These are phyloP conservation scores for Eledona agricola DNA, from an alignment of 2,888 invertebrate genomes.

Conservation along the genomic window DNA sequence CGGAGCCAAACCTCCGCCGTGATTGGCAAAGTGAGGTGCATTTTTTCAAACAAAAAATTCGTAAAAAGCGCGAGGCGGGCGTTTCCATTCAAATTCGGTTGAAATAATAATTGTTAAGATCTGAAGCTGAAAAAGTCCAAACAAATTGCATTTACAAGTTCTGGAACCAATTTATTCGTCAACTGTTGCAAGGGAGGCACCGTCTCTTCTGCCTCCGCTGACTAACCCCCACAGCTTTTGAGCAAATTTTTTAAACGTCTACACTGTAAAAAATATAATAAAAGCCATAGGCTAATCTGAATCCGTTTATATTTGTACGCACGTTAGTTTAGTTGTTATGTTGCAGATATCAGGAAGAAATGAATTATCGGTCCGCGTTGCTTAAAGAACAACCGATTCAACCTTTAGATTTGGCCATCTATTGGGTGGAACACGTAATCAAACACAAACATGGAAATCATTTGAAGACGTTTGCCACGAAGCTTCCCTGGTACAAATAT, in stretches of 20 bases:
- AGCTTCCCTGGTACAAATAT: slow-evolving; percentile 47
- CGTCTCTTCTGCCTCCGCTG: background rate
- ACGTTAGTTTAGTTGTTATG: slow-evolving; percentile 2
- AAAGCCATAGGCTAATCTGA: too few species aligned
- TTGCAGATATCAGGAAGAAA: slow-evolving; percentile 43
- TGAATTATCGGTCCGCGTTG: slow-evolving; percentile 40
- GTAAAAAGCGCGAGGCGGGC: too few species aligned
- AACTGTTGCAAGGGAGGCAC: background rate
- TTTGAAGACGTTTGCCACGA: slow-evolving; percentile 43
- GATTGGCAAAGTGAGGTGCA: too few species aligned
- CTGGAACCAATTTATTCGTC: background rate
- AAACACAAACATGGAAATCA: slow-evolving; percentile 47
- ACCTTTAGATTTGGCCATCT: slow-evolving; percentile 50
- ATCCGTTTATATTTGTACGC: too few species aligned
- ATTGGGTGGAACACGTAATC: slow-evolving; percentile 51
- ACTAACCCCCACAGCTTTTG: background rate
- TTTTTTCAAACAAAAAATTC: too few species aligned
- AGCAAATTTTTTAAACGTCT: too few species aligned
- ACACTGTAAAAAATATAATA: too few species aligned
- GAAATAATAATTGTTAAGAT: too few species aligned
- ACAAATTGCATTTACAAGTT: too few species aligned
- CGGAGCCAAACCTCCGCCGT: too few species aligned
- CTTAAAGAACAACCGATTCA: slow-evolving; percentile 45
- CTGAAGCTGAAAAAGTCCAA: too few species aligned
- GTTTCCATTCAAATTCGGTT: too few species aligned